Evolutionary conservation across 2,797 vertebrate species (phyloP), one percentile per base, ranked within the genome.

Genomic region (Glyptemys insculpta): DNA sequence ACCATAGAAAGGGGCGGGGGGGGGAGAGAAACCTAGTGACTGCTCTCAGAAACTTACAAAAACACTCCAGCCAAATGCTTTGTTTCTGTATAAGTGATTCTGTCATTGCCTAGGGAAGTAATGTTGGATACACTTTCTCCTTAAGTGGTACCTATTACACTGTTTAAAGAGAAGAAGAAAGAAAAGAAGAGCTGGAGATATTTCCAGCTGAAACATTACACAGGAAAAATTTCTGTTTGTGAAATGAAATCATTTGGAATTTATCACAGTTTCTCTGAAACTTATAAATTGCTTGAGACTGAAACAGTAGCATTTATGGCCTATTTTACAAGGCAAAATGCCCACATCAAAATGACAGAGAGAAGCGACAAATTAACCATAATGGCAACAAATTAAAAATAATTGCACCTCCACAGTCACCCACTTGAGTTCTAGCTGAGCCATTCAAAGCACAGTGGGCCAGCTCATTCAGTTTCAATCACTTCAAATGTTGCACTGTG

Each of bases 141-240:
- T 41, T 4, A 3, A 94, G 87, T 41, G 8, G 44, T 90, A 5
- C 16, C 68, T 56, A 56, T 78, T 83, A 65, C 54, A 87, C 92
- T 92, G 62, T 93, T 93, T 89, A 2, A 78, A 56, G 29, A 62
- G 47, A 59, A 68, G 44, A 57, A 16, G 31, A 52, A 27, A 88
- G 89, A 89, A 88, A 82, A 81, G 76, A 72, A 88, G 95, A 94
- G 83, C 34, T 34, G 44, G 72, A 54, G 68, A 88, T 14, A 34
- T 88, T 94, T 96, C 96, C 98, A 98, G 96, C 94, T 98, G 98
- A 96, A 97, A 91, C 81, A 79, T 87, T 3, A 65, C 89, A 88
- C 25, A 5, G 52, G 83, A 91, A 96, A 97, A 96, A 86, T 81
- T 91, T 92, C 91, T 96, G 52, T 47, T 29, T 96, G 91, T 96